These are phyloP conservation scores for Muscicapa comitata DNA, from an alignment of 2,797 vertebrate species.

Conservation along the genomic window DNA sequence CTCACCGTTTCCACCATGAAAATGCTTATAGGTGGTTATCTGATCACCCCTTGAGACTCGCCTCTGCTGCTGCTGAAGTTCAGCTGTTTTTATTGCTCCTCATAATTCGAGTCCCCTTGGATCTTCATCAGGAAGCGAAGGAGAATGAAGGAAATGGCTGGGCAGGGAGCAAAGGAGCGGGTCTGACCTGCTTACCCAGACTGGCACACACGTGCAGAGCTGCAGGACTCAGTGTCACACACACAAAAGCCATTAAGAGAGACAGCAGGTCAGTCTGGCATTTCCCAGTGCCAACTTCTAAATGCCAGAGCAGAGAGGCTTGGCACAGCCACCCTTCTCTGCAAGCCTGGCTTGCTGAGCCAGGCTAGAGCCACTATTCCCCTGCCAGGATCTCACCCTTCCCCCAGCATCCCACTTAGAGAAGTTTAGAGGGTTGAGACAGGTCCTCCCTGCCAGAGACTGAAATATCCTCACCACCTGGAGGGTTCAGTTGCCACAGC, in stretches of 20 bases:
- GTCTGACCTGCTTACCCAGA: conserved; percentile 46
- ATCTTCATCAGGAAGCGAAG: background rate
- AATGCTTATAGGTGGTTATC: background rate
- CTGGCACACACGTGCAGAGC: conserved; percentile 32
- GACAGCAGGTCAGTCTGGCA: conserved; percentile 53
- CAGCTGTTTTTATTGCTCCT: background rate
- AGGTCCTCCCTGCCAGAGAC: background rate
- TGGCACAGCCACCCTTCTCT: background rate
- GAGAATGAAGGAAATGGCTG: background rate
- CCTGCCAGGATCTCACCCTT: background rate
- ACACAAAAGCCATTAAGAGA: conserved; percentile 59
- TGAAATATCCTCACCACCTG: background rate
- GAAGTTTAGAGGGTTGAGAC: background rate
- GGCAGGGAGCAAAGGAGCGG: background rate
- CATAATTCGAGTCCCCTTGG: background rate
- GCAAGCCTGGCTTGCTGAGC: background rate
- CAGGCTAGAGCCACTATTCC: background rate
- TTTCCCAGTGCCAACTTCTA: conserved; percentile 27
- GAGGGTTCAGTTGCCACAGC: conserved; percentile 17
- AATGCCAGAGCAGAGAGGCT: conserved; percentile 22
- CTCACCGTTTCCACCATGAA: background rate
- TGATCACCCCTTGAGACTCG: background rate
- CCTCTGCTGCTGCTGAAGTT: background rate
- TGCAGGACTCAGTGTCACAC: conserved; percentile 17
- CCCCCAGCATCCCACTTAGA: background rate